These are phyloP conservation scores for Hoplias malabaricus DNA, from an alignment of 2,113 vertebrate species.

Conservation along the genomic window DNA sequence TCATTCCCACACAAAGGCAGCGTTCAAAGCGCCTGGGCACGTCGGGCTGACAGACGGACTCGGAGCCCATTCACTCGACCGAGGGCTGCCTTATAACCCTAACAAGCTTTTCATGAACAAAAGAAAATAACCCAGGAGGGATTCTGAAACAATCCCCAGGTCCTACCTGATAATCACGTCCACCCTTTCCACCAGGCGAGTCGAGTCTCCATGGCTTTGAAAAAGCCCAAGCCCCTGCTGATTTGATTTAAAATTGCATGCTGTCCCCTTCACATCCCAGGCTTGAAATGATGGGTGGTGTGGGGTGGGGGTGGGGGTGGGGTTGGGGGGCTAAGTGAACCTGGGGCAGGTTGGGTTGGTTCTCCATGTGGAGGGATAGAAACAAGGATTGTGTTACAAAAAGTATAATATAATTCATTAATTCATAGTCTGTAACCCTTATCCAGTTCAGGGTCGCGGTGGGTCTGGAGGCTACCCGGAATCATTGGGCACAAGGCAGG, in stretches of 20 bases:
- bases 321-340: conserved; percentile 21
- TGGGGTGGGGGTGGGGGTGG: too few species aligned
- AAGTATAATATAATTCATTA: too few species aligned
- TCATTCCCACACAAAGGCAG: conserved; percentile 39
- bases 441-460: too few species aligned
- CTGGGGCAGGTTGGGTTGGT: not conserved
- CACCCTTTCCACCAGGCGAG: not conserved
- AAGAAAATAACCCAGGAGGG: conserved; percentile 35
- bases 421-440: too few species aligned
- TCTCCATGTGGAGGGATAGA: not conserved
- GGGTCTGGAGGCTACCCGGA: too few species aligned
- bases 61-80: conserved; percentile 20
- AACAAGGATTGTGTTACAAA: too few species aligned
- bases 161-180: conserved; percentile 27
- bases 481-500: too few species aligned
- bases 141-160: conserved; percentile 36
- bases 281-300: conserved; percentile 21
- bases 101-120: conserved; percentile 35
- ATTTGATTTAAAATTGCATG: conserved; percentile 32
- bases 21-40: not conserved
- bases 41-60: conserved; percentile 34
- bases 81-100: conserved; percentile 23
- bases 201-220: conserved; percentile 14
- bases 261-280: not conserved
- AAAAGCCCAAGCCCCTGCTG: conserved; percentile 7